Base-by-base conservation (phyloP, 2,797 vertebrate species). In the Diceros bicornis region DNA sequence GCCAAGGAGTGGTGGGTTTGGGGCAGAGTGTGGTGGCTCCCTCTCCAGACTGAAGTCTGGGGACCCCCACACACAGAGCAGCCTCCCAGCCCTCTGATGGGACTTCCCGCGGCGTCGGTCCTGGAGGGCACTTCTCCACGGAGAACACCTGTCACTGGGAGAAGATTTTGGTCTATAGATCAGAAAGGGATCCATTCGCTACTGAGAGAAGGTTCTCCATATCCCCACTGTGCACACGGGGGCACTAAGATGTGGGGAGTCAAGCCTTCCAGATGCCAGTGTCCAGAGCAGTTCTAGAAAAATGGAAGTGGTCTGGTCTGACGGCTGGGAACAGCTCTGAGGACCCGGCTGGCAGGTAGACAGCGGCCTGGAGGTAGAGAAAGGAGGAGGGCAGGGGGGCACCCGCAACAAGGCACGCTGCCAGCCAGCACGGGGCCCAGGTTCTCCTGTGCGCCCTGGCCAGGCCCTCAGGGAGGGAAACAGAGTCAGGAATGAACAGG, bases 201-300 rank as follows among this genome's bases (percentile, higher is more conserved):
- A 9, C 34, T 0, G 11, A 64, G 41, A 68, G 64, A 66, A 50
- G 25, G 29, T 50, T 84, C 41, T 66, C 81, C 27, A 0, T 52
- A 21, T 32, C 11, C 10, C n/a, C n/a, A 1, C 20, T 0, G 2
- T 5, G 32, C 59, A 1, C 0, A 0, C 17, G 61, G 41, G 21
- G 68, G 25, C 6, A 3, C 71, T n/a, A 4, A 75, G 59, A 6
- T 0, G 3, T 25, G 71, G 81, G 27, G 47, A 18, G 13, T 32
- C 16, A 7, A 18, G 37, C 64, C 18, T 69, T 55, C 34, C 59
- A 14, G 81, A 32, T 4, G 2, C 47, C 4, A 2, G 68, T 32
- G 69, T 50, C 4, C 1, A 0, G 5, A 2, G 21, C 37, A 32
- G 12, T 23, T 20, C 29, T 62, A 18, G 21, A 2, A 34, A 34